Conservation (phyloP, 2,888 invertebrate genomes). For the Myathropa florea region DNA sequence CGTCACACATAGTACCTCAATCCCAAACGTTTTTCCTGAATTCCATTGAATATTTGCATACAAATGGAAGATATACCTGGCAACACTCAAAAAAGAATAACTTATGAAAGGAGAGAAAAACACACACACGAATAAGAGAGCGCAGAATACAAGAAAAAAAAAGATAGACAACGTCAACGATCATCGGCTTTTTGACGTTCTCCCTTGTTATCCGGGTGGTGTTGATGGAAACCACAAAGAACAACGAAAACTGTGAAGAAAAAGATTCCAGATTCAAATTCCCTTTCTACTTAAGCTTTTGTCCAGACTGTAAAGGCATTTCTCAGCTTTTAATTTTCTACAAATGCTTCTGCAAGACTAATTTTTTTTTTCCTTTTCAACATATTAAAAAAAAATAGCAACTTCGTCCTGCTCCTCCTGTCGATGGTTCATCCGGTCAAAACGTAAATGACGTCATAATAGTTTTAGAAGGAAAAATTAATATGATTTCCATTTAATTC, state of each 20-base stretch:
- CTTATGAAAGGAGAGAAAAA: slow-evolving; percentile 18
- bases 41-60: background rate
- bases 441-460: slow-evolving; percentile 47
- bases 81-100: slow-evolving; percentile 50
- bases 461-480: background rate
- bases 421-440: background rate
- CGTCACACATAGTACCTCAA: too few relatives aligned
- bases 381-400: background rate
- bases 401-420: background rate
- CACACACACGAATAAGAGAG: slow-evolving; percentile 4
- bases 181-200: slow-evolving; percentile 71
- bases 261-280: slow-evolving; percentile 25
- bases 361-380: background rate
- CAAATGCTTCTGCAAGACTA: background rate
- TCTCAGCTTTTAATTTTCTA: background rate
- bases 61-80: slow-evolving; percentile 38
- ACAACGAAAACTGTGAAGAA: slow-evolving; percentile 11
- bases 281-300: background rate
- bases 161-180: slow-evolving; percentile 56
- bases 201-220: slow-evolving; percentile 65
- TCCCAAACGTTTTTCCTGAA: background rate
- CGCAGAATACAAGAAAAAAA: slow-evolving; percentile 12
- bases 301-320: background rate
- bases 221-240: slow-evolving; percentile 62
- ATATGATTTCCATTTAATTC: slow-evolving; percentile 5